A percentile compares a stretch with the other conserved stretches of the same genome.
Conservation (phyloP, 2,888 invertebrate species). For the Dione vanillae region DNA sequence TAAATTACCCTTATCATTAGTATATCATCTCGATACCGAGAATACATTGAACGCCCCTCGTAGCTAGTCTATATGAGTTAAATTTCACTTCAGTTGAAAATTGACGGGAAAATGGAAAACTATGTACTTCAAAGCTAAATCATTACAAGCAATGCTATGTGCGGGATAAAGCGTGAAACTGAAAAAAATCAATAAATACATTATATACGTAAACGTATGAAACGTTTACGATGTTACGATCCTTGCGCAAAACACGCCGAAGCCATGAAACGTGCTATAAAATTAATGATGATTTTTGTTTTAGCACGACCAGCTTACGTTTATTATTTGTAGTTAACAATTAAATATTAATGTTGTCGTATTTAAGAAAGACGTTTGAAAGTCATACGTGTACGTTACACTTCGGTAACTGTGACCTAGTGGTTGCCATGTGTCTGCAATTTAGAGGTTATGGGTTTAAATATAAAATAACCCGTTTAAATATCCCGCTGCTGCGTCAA, state of each 20-base stretch:
- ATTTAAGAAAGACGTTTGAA: constrained; percentile 28
- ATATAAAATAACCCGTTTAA: too few relatives aligned
- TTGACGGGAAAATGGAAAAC: too few relatives aligned
- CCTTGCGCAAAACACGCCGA: constrained; percentile 29
- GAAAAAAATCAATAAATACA: neutral
- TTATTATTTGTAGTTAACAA: constrained; percentile 23
- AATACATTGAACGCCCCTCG: too few relatives aligned
- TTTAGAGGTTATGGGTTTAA: neutral
- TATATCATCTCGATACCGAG: too few relatives aligned
- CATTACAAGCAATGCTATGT: too few relatives aligned
- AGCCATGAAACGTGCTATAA: constrained; percentile 34
- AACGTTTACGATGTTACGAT: neutral
- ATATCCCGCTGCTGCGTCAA: too few relatives aligned
- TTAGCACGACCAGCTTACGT: constrained; percentile 29
- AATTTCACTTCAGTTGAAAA: too few relatives aligned
- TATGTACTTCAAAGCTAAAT: too few relatives aligned
- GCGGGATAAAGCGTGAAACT: too few relatives aligned
- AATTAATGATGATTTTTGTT: constrained; percentile 27
- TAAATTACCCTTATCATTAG: too few relatives aligned
- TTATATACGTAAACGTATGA: neutral
- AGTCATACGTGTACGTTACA: neutral
- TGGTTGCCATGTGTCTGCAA: neutral
- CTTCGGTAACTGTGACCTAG: neutral
- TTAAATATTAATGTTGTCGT: constrained; percentile 26
- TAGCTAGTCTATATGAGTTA: too few relatives aligned